Evolutionary conservation across 37 sponge, comb jelly and placozoan genomes (phyloP).

Genomic region (Cliona cf. orientalis): DNA sequence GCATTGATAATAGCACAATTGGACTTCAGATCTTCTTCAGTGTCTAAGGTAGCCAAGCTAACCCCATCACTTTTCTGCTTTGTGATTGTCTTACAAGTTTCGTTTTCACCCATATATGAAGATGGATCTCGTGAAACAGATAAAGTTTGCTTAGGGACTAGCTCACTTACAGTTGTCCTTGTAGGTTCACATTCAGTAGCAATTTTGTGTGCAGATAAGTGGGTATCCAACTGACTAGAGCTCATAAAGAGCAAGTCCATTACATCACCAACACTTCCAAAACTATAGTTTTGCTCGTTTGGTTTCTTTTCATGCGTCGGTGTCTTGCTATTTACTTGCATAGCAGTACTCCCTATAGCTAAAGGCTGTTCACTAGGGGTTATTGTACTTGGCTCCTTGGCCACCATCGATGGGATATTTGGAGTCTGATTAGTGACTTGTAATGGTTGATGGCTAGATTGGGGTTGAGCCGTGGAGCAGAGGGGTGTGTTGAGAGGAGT

Average conservation of each 20-base stretch:
- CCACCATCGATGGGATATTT: not conserved
- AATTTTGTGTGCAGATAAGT: not conserved
- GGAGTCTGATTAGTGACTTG: not conserved
- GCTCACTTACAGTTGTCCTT: not conserved
- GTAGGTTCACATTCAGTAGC: not conserved
- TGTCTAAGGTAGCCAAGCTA: too few species aligned
- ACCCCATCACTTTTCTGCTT: too few species aligned
- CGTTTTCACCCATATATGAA: too few species aligned
- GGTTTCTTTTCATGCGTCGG: not conserved
- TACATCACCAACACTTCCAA: conserved; percentile 13
- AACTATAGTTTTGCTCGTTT: conserved; percentile 1
- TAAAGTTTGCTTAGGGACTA: not conserved
- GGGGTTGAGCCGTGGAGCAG: too few species aligned
- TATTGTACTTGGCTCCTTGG: not conserved
- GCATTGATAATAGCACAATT: too few species aligned
- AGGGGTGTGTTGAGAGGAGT: too few species aligned
- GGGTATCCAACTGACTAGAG: conserved; percentile 17
- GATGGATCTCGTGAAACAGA: not conserved
- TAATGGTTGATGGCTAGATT: too few species aligned
- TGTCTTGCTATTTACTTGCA: not conserved
- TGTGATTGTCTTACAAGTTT: too few species aligned
- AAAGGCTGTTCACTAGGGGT: not conserved
- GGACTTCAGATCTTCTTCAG: too few species aligned
- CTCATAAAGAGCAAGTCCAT: conserved; percentile 38
- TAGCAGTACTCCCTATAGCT: not conserved